Percentiles rank a stretch among this genome's conserved stretches.
Evolutionary conservation across 2,113 vertebrate species (phyloP).

Genomic region (Tetrao urogallus): DNA sequence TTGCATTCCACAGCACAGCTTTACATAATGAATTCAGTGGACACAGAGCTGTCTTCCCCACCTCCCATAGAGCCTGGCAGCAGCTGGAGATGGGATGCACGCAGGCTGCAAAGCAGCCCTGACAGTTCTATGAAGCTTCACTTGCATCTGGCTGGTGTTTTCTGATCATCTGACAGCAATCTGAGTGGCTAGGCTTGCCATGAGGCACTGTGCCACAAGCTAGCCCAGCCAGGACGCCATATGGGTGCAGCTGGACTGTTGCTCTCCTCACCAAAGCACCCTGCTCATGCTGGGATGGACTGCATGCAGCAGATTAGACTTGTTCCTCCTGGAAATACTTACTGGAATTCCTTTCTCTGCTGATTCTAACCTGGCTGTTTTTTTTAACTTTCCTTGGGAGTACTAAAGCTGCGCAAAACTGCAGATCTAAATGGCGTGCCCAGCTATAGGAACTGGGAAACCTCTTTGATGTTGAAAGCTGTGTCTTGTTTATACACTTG

Average conservation of each 20-base stretch:
- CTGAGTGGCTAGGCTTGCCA: background rate
- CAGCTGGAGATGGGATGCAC: background rate
- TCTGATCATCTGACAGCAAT: background rate
- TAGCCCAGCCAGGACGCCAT: background rate
- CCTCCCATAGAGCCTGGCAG: background rate
- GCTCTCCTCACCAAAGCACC: background rate
- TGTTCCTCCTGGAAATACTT: background rate
- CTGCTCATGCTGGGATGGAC: rapidly evolving
- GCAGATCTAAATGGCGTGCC: background rate
- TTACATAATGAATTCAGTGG: background rate
- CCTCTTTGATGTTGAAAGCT: constrained; percentile 35
- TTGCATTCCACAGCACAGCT: background rate
- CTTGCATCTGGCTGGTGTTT: background rate
- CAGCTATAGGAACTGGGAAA: constrained; percentile 2
- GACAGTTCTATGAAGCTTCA: background rate
- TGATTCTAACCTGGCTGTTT: background rate
- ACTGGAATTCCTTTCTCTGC: background rate
- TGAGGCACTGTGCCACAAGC: background rate
- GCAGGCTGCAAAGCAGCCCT: background rate
- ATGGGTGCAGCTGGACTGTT: background rate
- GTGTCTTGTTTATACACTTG: constrained; percentile 5
- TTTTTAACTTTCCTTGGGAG: background rate
- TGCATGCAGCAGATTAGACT: background rate
- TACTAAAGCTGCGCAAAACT: background rate
- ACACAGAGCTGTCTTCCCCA: background rate